Base-by-base conservation (phyloP, 2,797 vertebrate genomes). In the Nannoperca obscura region DNA sequence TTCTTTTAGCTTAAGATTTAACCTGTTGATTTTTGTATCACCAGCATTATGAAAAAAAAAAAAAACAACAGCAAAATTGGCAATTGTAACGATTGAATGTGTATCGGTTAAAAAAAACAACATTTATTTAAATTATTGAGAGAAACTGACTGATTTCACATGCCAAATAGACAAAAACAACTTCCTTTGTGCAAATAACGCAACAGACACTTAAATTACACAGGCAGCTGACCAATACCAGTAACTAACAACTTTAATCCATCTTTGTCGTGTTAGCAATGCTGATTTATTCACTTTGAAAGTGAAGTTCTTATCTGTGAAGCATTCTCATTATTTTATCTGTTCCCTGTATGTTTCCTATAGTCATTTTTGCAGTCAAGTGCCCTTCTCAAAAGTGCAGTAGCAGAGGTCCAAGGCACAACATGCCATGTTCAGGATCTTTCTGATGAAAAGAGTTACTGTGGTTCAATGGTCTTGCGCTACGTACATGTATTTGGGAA, bases 331-430 rank as follows among this genome's bases (percentile, higher is more conserved):
- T 64, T 32, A 67, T 52, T 77, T 59, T 53, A 64, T 58, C 59
- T 55, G 14, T 19, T 38, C 20, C 5, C 42, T 63, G 30, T 34
- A 47, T 38, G 57, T 74, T 78, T 85, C 77, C 32, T 57, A 36
- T 9, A 62, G 64, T 63, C 19, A 72, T 73, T 86, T 64, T 69
- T 74, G 50, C 71, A 67, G 50, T 63, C 7, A 8, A 50, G 80
- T 82, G 76, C 61, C 75, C 76, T 80, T 85, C 86, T 87, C 76
- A 70, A 78, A 74, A 82, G 85, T 81, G 71, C 24, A 46, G 64
- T 87, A 84, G 85, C 91, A 86, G 82, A 81, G 82, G 70, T 84
- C 87, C 87, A 93, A 82, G 63, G 49, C 65, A 89, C 86, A 82
- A 76, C 76, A 77, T 86, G 65, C 40, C 68, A 72, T 80, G 78